These are phyloP conservation scores for Indicator indicator DNA, from an alignment of 2,113 vertebrate species.

Conservation along the genomic window DNA sequence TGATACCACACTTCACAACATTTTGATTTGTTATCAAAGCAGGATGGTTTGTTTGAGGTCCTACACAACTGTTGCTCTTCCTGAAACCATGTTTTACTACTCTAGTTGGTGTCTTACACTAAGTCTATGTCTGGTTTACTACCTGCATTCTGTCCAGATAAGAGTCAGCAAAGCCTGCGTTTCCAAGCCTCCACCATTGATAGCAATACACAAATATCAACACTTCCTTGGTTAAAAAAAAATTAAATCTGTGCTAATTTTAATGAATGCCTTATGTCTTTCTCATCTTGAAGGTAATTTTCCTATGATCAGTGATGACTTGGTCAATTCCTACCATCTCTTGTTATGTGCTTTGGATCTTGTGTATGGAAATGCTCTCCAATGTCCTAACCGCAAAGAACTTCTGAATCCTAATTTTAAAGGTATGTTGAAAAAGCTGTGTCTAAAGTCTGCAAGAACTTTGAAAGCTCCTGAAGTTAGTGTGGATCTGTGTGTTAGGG, in stretches of 20 bases:
- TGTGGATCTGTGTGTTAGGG: neutral
- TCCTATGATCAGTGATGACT: slow-evolving; percentile 95
- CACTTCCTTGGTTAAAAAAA: neutral
- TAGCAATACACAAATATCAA: neutral
- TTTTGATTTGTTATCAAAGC: neutral
- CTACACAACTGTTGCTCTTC: neutral
- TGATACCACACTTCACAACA: neutral
- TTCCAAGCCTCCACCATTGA: neutral
- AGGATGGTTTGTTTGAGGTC: neutral
- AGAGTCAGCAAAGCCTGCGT: neutral
- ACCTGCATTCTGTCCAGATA: neutral
- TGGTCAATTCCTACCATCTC: slow-evolving; percentile 96
- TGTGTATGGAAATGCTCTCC: slow-evolving; percentile 89
- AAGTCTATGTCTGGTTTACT: neutral
- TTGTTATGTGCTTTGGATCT: slow-evolving; percentile 91
- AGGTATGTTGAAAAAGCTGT: slow-evolving; percentile 74
- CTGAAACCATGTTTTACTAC: neutral
- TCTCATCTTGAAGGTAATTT: slow-evolving; percentile 86
- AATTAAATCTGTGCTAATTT: neutral
- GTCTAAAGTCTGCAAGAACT: neutral
- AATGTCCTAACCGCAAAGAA: slow-evolving; percentile 89
- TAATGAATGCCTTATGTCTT: neutral
- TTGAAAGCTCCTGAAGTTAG: neutral
- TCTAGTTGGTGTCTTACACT: neutral
- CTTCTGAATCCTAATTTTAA: slow-evolving; percentile 89